These are phyloP conservation scores for Pasiphila rectangulata DNA, from an alignment of 2,888 invertebrate genomes.

Conservation along the genomic window DNA sequence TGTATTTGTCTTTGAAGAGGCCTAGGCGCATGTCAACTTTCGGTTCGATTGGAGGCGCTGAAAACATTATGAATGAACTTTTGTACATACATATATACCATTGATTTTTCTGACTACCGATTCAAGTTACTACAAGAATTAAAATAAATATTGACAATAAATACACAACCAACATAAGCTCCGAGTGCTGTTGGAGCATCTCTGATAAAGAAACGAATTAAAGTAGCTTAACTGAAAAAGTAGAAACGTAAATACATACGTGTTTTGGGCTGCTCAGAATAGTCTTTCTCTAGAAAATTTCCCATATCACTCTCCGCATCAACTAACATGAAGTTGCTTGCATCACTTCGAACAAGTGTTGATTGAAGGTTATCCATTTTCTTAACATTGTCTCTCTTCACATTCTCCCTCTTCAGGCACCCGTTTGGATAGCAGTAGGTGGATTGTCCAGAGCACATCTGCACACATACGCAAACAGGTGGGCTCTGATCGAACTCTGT, in stretches of 20 bases:
- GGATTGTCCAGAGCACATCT: slow-evolving; percentile 46
- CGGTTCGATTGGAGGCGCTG: no score
- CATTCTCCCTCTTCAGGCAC: slow-evolving; percentile 51
- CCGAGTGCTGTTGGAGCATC: no score
- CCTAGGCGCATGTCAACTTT: slow-evolving; percentile 40
- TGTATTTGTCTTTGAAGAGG: slow-evolving; percentile 56
- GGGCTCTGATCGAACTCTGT: slow-evolving; percentile 57
- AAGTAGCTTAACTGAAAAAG: no score
- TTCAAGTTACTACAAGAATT: no score
- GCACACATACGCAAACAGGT: slow-evolving; percentile 63
- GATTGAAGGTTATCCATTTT: slow-evolving; percentile 27
- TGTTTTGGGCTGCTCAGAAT: slow-evolving; percentile 35
- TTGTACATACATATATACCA: no score
- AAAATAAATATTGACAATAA: no score
- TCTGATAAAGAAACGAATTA: no score
- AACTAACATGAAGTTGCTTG: slow-evolving; percentile 41
- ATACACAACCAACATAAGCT: no score
- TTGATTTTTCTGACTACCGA: no score
- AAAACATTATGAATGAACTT: no score
- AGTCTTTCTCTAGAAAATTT: slow-evolving; percentile 41
- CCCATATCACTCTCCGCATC: slow-evolving; percentile 46
- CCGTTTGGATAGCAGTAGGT: slow-evolving; percentile 70
- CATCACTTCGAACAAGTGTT: slow-evolving; percentile 35
- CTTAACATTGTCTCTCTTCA: slow-evolving; percentile 33
- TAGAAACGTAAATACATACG: no score